A percentile compares a stretch with the other conserved stretches of the same genome.
Evolutionary conservation across 2,113 vertebrate species (phyloP).

Genomic region (Eudyptes chrysolophus): DNA sequence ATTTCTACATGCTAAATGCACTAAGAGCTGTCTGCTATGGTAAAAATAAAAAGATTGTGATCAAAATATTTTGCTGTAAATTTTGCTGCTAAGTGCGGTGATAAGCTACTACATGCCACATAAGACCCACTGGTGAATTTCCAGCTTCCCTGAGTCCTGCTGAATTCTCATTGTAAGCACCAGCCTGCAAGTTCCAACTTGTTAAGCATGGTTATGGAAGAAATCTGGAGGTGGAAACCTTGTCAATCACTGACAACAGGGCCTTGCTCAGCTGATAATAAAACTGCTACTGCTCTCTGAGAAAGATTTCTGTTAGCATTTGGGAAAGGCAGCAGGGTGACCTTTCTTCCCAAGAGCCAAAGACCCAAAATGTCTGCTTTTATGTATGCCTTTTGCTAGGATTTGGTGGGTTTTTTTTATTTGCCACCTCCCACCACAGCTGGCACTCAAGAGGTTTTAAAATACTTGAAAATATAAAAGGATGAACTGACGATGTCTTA

Average conservation of each 20-base stretch:
- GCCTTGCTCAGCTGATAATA: constrained; percentile 41
- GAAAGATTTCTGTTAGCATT: constrained; percentile 44
- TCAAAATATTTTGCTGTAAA: background rate
- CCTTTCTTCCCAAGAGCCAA: constrained; percentile 38
- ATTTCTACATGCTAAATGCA: background rate
- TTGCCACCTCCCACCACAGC: background rate
- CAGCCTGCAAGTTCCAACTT: background rate
- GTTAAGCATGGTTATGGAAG: constrained; percentile 22
- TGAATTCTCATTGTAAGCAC: constrained; percentile 12
- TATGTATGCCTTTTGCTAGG: background rate
- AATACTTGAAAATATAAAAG: constrained; percentile 39
- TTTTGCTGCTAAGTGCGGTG: background rate
- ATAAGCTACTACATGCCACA: background rate
- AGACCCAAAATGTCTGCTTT: background rate
- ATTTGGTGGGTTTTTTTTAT: background rate
- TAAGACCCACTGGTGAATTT: background rate
- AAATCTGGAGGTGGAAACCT: constrained; percentile 44
- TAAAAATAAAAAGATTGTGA: background rate
- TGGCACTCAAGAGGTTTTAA: constrained; percentile 26
- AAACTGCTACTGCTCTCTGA: constrained; percentile 4
- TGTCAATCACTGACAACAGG: constrained; percentile 37
- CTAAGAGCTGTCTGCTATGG: background rate
- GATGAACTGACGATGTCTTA: background rate
- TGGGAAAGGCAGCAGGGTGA: constrained; percentile 11
- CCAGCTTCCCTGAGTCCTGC: background rate